Conservation (phyloP, 2,797 vertebrate species). For the Psittacula derbiana region DNA sequence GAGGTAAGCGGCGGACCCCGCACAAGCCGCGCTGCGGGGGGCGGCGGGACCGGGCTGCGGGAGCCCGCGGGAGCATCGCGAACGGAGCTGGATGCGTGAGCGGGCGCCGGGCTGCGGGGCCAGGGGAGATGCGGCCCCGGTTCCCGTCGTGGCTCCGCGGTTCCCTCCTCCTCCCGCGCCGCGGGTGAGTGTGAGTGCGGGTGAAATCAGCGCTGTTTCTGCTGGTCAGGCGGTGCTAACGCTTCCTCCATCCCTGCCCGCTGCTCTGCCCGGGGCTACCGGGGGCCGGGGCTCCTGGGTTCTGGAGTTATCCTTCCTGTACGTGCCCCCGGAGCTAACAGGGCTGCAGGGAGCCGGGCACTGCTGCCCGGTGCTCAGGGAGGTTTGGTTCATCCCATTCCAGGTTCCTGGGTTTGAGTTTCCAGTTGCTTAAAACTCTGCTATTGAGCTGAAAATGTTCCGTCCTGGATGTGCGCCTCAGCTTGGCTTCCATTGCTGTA, state of each 20-base stretch:
- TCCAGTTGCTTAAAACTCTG: neutral
- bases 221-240: accelerated
- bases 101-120: too few relatives aligned
- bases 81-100: neutral
- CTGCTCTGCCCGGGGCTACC: neutral
- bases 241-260: accelerated
- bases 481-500: neutral
- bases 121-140: neutral
- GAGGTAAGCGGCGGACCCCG: neutral
- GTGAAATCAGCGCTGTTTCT: neutral
- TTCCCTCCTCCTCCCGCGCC: too few relatives aligned
- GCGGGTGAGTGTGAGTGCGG: neutral
- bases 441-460: neutral
- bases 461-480: neutral
- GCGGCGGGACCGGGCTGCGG: neutral
- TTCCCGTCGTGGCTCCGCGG: neutral
- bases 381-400: neutral
- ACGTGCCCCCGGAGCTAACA: accelerated
- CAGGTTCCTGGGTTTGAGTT: neutral
- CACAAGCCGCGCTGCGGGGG: too few relatives aligned
- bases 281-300: neutral
- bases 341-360: neutral
- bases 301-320: too few relatives aligned
- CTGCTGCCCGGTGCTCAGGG: accelerated
- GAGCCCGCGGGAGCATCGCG: neutral